Conservation (phyloP, 2,113 vertebrate genomes). For the Pelvicachromis taeniatus region DNA sequence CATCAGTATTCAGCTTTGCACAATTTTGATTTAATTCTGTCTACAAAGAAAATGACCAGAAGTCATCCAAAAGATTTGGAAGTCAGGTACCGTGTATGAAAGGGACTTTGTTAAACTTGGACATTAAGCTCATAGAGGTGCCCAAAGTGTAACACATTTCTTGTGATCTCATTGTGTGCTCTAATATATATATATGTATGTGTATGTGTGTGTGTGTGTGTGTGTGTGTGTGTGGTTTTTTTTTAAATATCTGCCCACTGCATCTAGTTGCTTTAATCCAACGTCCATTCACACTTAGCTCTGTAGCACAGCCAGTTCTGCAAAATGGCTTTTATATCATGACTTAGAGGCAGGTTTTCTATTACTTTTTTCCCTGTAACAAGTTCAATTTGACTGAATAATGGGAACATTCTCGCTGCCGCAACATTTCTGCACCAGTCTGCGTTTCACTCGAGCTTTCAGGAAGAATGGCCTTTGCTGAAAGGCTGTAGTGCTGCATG, state of each 20-base stretch:
- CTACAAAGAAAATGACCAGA: neutral
- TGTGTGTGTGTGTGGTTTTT: no score
- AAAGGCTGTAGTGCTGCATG: neutral
- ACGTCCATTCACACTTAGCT: neutral
- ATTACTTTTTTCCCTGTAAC: neutral
- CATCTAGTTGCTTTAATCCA: neutral
- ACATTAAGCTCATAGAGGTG: neutral
- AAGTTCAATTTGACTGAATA: conserved; percentile 26
- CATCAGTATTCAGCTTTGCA: neutral
- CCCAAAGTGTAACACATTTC: neutral
- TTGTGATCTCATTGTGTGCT: neutral
- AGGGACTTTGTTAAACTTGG: neutral
- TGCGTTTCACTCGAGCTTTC: neutral
- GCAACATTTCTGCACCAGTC: neutral
- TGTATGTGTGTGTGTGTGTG: no score
- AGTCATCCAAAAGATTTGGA: neutral
- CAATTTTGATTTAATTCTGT: neutral
- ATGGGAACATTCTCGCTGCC: neutral
- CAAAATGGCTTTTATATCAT: neutral
- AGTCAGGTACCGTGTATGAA: neutral
- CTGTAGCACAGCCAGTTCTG: neutral
- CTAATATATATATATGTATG: neutral
- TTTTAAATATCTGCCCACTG: neutral
- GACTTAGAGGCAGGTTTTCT: conserved; percentile 5
- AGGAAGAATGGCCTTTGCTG: neutral